Base-by-base conservation (phyloP, 1,140 invertebrate species). In the Hypothenemus hampei region DNA sequence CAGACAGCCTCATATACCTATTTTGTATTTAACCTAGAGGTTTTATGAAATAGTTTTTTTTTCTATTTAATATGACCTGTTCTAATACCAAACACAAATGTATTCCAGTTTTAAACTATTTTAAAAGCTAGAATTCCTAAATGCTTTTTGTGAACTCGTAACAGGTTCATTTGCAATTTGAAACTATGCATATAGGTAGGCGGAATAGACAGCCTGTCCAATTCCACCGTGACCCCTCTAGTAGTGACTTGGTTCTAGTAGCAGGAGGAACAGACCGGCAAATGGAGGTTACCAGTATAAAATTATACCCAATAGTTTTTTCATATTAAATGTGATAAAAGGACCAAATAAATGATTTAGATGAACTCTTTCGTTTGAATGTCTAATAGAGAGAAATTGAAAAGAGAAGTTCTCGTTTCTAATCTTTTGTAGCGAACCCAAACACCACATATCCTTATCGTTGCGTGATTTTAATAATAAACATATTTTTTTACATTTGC, bases 381-480 rank as follows among this genome's bases (percentile, higher is more conserved):
- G n/a, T 37, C 18, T 37, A 37, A 37, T 15, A 16, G n/a, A 6
- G n/a, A 29, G 16, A 3, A 37, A 16, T 15, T 37, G 7, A 37
- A 16, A 2, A 16, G n/a, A 13, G 18, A 7, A 16, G 35, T 37
- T 16, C 11, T 37, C 35, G 18, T 37, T 13, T 20, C 24, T 44
- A 44, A 44, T 24, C 21, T 44, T 26, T 21, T 8, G 11, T 26
- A 13, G 19, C 23, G 23, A 35, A 47, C 45, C 45, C 31, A 47
- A 47, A 47, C 31, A 47, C 18, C n/a, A n/a, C n/a, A n/a, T n/a
- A 18, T 23, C 18, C 11, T 47, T 47, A 47, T 47, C 31, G 16
- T 11, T 6, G 45, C 11, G 21, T 10, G 21, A n/a, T 36, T 35
- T 47, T 35, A 47, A 36, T 47, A 47, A 47, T 33, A 35, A 47